Evolutionary conservation across 1,140 invertebrate species (phyloP).

Genomic region (Drosophila ananassae): DNA sequence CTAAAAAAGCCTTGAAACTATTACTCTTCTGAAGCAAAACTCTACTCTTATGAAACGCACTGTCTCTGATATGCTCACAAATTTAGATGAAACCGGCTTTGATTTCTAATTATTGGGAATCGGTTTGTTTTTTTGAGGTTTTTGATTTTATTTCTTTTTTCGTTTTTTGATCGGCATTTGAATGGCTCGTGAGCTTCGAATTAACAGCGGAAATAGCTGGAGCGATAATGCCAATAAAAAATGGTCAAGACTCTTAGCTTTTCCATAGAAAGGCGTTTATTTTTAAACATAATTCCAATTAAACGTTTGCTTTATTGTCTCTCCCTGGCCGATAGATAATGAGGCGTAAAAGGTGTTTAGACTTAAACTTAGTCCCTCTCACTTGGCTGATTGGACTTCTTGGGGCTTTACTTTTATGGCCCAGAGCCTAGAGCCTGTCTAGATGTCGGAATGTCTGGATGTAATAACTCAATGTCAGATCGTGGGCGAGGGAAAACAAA

Average conservation of each 20-base stretch:
- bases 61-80: conserved; percentile 25
- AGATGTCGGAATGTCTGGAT: conserved; percentile 32
- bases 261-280: conserved; percentile 65
- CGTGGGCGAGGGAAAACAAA: conserved; percentile 55
- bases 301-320: conserved; percentile 65
- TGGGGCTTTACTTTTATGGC: conserved; percentile 22
- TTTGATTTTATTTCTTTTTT: not conserved
- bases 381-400: conserved; percentile 42
- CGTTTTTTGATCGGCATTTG: conserved; percentile 18
- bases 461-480: conserved; percentile 71
- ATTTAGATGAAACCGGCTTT: conserved; percentile 66
- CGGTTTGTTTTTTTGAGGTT: conserved; percentile 29
- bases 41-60: conserved; percentile 8
- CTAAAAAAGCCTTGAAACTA: not conserved
- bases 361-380: conserved; percentile 16
- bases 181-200: conserved; percentile 69
- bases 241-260: conserved; percentile 37
- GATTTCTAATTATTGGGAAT: conserved; percentile 79
- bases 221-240: conserved; percentile 78
- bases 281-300: conserved; percentile 77
- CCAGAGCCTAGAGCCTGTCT: not conserved
- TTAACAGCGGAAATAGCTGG: conserved; percentile 78
- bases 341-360: conserved; percentile 42
- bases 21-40: not conserved
- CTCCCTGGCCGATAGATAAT: conserved; percentile 31